A percentile compares a stretch with the other conserved stretches of the same genome.
phyloP scores from a whole-genome alignment of 2,113 vertebrate genomes.

The Anolis sagrei region DNA sequence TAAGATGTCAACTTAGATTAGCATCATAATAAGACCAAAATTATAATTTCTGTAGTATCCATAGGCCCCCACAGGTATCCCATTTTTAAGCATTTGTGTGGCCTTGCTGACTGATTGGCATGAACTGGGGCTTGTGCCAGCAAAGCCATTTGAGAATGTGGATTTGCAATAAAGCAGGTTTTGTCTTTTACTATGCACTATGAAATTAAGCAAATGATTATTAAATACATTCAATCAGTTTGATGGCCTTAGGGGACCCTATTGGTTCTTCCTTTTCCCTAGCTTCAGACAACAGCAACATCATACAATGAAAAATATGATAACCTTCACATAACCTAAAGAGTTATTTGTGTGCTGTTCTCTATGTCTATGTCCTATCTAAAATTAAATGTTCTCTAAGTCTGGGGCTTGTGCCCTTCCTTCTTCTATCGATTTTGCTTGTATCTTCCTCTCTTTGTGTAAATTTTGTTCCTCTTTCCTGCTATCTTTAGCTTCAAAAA shows the following conservation, averaged over 20 bases:
- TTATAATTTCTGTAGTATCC: neutral
- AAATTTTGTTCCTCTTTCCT: neutral
- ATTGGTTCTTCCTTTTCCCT: neutral
- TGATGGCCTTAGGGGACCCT: neutral
- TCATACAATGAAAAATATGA: neutral
- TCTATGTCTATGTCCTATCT: accelerated
- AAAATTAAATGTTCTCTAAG: accelerated
- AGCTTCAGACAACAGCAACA: neutral
- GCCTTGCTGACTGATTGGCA: neutral
- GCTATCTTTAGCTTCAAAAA: neutral
- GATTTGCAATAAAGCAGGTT: neutral
- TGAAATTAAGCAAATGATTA: slow-evolving; percentile 1
- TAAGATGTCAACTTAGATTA: too few species aligned
- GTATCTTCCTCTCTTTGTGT: accelerated
- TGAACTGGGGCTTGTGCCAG: neutral
- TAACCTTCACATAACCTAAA: neutral
- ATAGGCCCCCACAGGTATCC: neutral
- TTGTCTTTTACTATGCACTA: neutral
- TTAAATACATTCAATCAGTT: neutral
- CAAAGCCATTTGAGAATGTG: neutral
- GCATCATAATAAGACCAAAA: neutral
- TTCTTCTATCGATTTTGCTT: too few species aligned
- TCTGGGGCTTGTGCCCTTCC: neutral
- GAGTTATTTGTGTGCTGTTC: neutral
- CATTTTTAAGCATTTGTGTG: neutral